phyloP scores from a whole-genome alignment of 1,140 invertebrate species.

The Bombyx mandarina region DNA sequence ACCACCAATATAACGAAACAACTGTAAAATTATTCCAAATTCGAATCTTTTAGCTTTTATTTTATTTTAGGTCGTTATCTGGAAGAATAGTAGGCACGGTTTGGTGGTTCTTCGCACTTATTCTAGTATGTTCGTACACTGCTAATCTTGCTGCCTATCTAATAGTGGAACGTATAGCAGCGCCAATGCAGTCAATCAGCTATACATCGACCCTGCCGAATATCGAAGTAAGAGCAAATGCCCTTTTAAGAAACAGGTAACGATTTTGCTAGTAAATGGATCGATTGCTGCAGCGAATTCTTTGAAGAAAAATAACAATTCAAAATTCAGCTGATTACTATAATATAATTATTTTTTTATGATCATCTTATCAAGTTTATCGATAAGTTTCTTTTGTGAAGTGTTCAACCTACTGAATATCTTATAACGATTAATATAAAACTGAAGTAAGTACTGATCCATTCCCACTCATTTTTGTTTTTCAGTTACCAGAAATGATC shows the following conservation, averaged over 20 bases:
- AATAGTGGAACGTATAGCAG: constrained; percentile 94
- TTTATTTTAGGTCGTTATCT: constrained; percentile 82
- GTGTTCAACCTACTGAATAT: too few species aligned
- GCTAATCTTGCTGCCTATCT: constrained; percentile 98
- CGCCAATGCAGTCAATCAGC: constrained; percentile 94
- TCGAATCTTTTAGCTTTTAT: constrained; percentile 6
- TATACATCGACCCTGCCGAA: constrained; percentile 86
- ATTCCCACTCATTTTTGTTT: too few species aligned
- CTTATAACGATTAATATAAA: too few species aligned
- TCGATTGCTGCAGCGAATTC: constrained; percentile 23
- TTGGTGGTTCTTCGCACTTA: constrained; percentile 99
- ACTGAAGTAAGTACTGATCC: too few species aligned
- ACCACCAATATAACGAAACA: too few species aligned
- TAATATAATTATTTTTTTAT: too few species aligned
- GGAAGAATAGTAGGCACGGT: constrained; percentile 96
- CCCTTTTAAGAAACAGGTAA: constrained; percentile 49
- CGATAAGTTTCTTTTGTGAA: too few species aligned
- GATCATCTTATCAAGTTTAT: too few species aligned
- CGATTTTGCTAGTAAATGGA: constrained; percentile 13
- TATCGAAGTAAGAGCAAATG: constrained; percentile 89
- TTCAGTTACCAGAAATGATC: too few species aligned
- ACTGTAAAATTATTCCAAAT: too few species aligned
- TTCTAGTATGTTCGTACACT: constrained; percentile 98
- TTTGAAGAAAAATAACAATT: neutral
- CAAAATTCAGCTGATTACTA: neutral